Evolutionary conservation across 2,797 vertebrate genomes (phyloP), one percentile per base, ranked within the genome.

Genomic region (Phataginus tricuspis): DNA sequence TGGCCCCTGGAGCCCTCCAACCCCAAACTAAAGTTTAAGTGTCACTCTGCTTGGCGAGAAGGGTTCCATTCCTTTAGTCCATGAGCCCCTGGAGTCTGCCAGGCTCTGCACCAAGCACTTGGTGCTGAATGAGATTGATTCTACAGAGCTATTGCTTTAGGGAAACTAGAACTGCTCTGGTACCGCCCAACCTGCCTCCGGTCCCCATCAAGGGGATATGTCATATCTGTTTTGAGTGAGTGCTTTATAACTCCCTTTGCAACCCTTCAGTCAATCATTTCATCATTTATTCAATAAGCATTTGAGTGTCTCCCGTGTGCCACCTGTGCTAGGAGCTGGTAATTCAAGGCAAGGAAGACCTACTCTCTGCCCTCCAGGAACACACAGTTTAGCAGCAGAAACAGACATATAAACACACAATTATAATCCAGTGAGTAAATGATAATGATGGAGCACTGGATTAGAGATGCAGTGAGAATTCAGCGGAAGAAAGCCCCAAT

Each of bases 11-110:
- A 84, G 9, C 13, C 86, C 66, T 66, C 25, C 37, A 59, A 34
- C 25, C 45, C 34, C 57, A 80, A 94, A 96, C 4, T 86, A 19
- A 96, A 96, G 59, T 68, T 79, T 85, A 94, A 59, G 6, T n/a
- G 37, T 75, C 91, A 53, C 10, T 89, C 51, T 93, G 14, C 53
- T 91, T 61, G 37, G 51, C 87, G 84, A 79, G 27, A 78, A 15
- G 21, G 11, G 53, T 25, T 90, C 82, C 13, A 27, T 90, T 88
- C 68, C 94, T 77, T 83, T 31, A 72, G 82, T 80, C 61, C 11
- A 5, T 82, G 83, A 91, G 16, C 45, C 68, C 75, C 49, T 86
- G 18, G 42, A 91, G n/a, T 86, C 42, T 75, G 79, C 71, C 57
- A 51, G 74, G 45, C 90, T 96, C 64, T 83, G 59, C 49, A 15